A percentile compares a stretch with the other conserved stretches of the same genome.
Conservation (phyloP, 2,113 vertebrate species). For the Pollimyrus isidori region DNA sequence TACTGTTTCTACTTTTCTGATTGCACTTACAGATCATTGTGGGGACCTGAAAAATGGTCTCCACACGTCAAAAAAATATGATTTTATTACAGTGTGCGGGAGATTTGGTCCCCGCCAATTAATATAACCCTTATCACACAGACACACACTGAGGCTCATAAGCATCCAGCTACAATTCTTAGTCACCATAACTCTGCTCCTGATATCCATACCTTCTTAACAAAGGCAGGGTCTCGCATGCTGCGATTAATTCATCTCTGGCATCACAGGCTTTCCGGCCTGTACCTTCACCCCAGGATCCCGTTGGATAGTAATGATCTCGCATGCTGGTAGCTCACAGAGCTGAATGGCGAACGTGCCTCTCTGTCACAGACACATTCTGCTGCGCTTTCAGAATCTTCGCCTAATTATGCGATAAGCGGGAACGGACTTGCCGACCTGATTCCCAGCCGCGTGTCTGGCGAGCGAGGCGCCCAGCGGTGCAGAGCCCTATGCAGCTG, state of each 20-base stretch:
- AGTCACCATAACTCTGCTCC: neutral
- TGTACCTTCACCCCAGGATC: neutral
- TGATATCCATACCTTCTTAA: neutral
- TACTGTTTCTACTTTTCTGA: too few relatives aligned
- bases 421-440: neutral
- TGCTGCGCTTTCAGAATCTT: neutral
- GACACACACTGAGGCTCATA: neutral
- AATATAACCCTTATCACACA: neutral
- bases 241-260: neutral
- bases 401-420: neutral
- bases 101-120: neutral
- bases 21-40: too few relatives aligned
- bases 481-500: neutral
- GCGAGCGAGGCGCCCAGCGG: neutral
- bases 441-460: neutral
- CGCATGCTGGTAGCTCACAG: neutral
- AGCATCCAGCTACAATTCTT: neutral
- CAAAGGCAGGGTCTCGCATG: neutral
- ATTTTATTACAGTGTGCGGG: too few relatives aligned
- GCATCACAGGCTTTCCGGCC: neutral
- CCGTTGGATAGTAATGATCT: slow-evolving; percentile 1
- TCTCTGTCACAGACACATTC: neutral
- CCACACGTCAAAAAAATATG: too few relatives aligned
- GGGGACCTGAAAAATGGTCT: too few relatives aligned
- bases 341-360: neutral